Base-by-base conservation (phyloP, 1,140 invertebrate species). In the Hyles euphorbiae region DNA sequence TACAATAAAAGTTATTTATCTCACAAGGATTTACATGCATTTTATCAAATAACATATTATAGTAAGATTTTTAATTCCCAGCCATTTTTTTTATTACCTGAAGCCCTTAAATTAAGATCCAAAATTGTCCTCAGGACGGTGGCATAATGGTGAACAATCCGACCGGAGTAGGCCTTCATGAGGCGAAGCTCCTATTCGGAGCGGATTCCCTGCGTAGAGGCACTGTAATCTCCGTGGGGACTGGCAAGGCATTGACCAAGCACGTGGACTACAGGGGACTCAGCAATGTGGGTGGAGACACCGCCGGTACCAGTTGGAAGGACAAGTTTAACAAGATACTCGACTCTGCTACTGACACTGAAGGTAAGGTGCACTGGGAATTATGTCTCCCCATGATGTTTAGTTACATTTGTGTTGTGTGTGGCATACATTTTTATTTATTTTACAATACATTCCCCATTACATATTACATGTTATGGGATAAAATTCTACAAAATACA, bases 61-160 rank as follows among this genome's bases (percentile, higher is more conserved):
- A 22, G 22, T 22, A 22, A 22, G 22, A 22, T 22, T 22, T 22
- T 22, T 22, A 22, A 22, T 22, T 22, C 22, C 22, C 22, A 40
- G 36, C 36, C 2, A 40, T 40, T 40, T 1, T 8, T 40, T 5
- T 40, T 40, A 40, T 40, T 22, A 22, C 22, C 2, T 22, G 2
- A 1, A 22, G 22, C 22, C 22, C 22, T 22, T 22, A 22, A 22
- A 22, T 22, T 22, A 22, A 22, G 1, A 22, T 2, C 22, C 22
- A 22, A 22, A 22, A 22, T 22, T 22, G 22, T 22, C 22, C 47
- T 12, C 74, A 94, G 93, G 95, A 96, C 90, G 95, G 94, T 70
- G 97, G 97, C 10, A 92, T 98, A 66, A 86, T 98, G 74, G 93
- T 94, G 0, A 98, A 98, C 88, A 98, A 98, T 88, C 97, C 97